Conservation (phyloP, 2,888 invertebrate species). For the Elaeidobius kamerunicus region DNA sequence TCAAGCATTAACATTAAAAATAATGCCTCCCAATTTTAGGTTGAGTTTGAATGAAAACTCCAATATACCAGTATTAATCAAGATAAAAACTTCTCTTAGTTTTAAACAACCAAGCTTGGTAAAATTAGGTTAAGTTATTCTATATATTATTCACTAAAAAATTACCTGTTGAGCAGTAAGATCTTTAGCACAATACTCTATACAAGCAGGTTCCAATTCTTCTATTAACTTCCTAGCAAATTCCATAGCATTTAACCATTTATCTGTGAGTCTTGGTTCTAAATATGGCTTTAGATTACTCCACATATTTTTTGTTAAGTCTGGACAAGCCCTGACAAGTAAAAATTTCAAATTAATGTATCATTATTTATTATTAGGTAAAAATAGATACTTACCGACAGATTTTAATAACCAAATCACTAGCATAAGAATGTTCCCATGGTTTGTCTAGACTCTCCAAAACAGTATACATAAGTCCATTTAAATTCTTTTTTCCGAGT, state of each 20-base stretch:
- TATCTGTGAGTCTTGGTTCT: slow-evolving; percentile 56
- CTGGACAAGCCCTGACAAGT: slow-evolving; percentile 60
- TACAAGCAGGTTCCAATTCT: slow-evolving; percentile 52
- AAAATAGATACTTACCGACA: slow-evolving; percentile 42
- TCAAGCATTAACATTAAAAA: no score
- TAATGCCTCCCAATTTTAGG: no score
- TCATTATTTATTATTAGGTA: no score
- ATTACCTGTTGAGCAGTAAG: slow-evolving; percentile 54
- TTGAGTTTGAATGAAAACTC: not conserved
- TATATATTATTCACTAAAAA: not conserved
- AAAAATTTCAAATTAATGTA: not conserved
- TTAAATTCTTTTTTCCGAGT: slow-evolving; percentile 55
- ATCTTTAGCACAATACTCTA: slow-evolving; percentile 51
- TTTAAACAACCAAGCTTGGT: not conserved
- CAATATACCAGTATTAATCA: not conserved
- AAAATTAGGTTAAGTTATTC: not conserved
- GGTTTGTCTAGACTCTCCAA: slow-evolving; percentile 64
- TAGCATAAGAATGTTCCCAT: slow-evolving; percentile 65
- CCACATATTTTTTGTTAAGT: slow-evolving; percentile 64
- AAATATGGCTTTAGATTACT: slow-evolving; percentile 58
- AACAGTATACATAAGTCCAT: slow-evolving; percentile 61
- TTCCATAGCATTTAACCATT: slow-evolving; percentile 54
- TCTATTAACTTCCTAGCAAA: slow-evolving; percentile 53
- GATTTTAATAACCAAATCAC: slow-evolving; percentile 62
- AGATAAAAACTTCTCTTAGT: not conserved